Base-by-base conservation (phyloP, 2,888 invertebrate genomes). In the Dryococelus australis region DNA sequence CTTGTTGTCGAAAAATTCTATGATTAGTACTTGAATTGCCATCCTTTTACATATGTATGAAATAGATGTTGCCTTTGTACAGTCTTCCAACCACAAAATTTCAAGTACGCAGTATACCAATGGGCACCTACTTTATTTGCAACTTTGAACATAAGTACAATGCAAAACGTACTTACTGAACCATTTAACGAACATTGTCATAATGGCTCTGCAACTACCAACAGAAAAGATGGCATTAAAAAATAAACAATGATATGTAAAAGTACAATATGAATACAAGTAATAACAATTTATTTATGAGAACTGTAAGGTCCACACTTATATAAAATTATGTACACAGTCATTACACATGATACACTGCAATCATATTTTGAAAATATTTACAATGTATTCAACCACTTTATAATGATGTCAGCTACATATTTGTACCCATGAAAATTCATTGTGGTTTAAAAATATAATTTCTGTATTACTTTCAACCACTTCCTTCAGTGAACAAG, bases 231-330 rank as follows among this genome's bases (percentile, higher is more conserved):
- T 35, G 35, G 16, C 47, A 47, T 47, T 5, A 47, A 47, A 47
- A 47, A 13, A 47, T 3, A 16, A 16, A 47, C 47, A 47, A 65
- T 16, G 1, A 16, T 24, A 16, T 20, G 20, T 2, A 16, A 65
- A 65, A 65, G 16, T 65, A 65, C 65, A 65, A n/a, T 65, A 8
- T 24, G 24, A 16, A 65, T 65, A 65, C 65, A 65, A 65, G 65
- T 65, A 65, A 65, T 65, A 65, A 65, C 65, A 65, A 65, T 65
- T 65, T 65, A 65, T 65, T 65, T 65, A n/a, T 65, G 65, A 65
- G 24, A 65, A 65, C 65, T 65, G 65, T 20, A 65, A 65, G 24
- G n/a, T 65, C 16, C 65, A 65, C 65, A 65, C 65, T 65, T 65
- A 65, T 65, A 65, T 6, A 65, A 65, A 65, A 20, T n/a, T 65